Evolutionary conservation across 2,888 invertebrate species (phyloP).

Genomic region (Dynastes maya): DNA sequence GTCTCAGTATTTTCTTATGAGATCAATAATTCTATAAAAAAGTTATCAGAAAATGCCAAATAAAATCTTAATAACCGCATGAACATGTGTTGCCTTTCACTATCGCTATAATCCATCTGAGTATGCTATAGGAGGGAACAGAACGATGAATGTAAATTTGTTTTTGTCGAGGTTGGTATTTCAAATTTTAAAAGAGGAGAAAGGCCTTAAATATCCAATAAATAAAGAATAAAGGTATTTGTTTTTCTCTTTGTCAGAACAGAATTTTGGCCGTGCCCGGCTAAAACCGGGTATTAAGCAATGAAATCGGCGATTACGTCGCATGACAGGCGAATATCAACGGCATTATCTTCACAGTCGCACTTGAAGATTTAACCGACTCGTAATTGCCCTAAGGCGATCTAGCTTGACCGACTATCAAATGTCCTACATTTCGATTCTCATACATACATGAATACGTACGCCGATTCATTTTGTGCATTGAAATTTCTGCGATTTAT

Average conservation of each 20-base stretch:
- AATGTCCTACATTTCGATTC: slow-evolving; percentile 52
- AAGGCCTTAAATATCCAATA: no score
- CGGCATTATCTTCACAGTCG: slow-evolving; percentile 11
- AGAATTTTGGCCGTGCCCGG: background rate
- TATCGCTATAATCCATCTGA: background rate
- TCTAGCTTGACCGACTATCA: slow-evolving; percentile 55
- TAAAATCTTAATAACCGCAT: background rate
- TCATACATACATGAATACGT: background rate
- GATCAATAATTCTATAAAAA: no score
- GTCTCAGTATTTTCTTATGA: no score
- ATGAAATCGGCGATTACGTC: slow-evolving; percentile 4
- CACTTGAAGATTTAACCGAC: slow-evolving; percentile 12
- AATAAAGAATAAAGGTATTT: background rate
- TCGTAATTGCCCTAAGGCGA: slow-evolving; percentile 43
- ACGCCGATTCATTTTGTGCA: slow-evolving; percentile 7
- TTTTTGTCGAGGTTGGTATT: no score
- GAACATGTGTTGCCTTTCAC: no score
- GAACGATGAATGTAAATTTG: no score
- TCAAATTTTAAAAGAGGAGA: no score
- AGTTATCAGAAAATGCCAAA: no score
- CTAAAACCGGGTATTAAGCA: background rate
- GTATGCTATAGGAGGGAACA: no score
- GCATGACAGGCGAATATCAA: background rate
- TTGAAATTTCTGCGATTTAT: slow-evolving; percentile 27
- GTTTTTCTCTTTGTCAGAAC: background rate